Conservation (phyloP, 2,888 invertebrate species). For the Azorinus chamasolen region DNA sequence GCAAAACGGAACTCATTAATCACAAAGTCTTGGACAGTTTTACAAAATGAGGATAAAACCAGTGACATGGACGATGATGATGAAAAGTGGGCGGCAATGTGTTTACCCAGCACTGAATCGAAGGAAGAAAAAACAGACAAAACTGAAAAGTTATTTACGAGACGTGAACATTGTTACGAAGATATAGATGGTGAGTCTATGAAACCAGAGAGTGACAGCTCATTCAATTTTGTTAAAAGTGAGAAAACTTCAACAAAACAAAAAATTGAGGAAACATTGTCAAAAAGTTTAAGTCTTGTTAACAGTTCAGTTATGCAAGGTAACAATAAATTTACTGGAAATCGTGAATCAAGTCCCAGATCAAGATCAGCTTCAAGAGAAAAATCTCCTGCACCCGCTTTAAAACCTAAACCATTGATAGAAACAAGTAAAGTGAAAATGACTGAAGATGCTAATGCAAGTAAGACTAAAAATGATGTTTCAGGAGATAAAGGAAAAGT, state of each 20-base stretch:
- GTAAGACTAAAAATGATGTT: conserved; percentile 14
- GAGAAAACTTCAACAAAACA: neutral
- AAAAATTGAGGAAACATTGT: conserved; percentile 5
- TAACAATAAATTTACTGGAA: conserved; percentile 16
- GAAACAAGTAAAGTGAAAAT: too few species aligned
- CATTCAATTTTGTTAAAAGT: neutral
- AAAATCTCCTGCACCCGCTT: conserved; percentile 49
- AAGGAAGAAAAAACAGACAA: conserved; percentile 30
- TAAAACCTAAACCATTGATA: conserved; percentile 55
- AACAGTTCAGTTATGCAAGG: too few species aligned
- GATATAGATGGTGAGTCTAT: conserved; percentile 44
- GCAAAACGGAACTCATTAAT: conserved; percentile 70
- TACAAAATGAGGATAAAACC: conserved; percentile 24
- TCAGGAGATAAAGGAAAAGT: conserved; percentile 18
- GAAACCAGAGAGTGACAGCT: conserved; percentile 27
- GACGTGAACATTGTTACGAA: conserved; percentile 53
- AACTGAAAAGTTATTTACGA: conserved; percentile 12
- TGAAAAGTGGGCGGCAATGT: conserved; percentile 61
- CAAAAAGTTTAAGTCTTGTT: neutral
- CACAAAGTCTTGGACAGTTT: conserved; percentile 58
- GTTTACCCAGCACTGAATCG: conserved; percentile 49
- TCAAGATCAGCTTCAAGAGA: conserved; percentile 61
- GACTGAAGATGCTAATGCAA: too few species aligned
- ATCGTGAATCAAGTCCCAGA: conserved; percentile 36
- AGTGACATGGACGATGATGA: conserved; percentile 41